Percentiles rank a stretch among this genome's conserved stretches.
Evolutionary conservation across 1,140 invertebrate genomes (phyloP).

Genomic region (Leptopilina clavipes): DNA sequence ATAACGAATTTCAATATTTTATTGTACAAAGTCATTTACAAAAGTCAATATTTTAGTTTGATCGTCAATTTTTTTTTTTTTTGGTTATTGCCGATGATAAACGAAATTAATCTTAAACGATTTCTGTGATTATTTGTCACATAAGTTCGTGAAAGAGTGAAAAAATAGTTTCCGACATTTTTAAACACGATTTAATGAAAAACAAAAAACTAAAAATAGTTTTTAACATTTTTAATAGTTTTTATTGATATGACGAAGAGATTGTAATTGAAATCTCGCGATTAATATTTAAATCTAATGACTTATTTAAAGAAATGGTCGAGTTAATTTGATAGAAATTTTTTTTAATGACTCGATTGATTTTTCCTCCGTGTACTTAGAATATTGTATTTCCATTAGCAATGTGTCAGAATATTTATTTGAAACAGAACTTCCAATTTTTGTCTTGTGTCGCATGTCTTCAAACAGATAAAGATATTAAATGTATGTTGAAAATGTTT

Average conservation of each 20-base stretch:
- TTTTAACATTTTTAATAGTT: too few species aligned
- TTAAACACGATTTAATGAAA: too few species aligned
- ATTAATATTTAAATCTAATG: too few species aligned
- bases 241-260: too few species aligned
- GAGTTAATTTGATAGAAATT: not conserved
- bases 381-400: not conserved
- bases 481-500: not conserved
- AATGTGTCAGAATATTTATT: not conserved
- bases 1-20: conserved; percentile 18
- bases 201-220: too few species aligned
- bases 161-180: too few species aligned
- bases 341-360: too few species aligned
- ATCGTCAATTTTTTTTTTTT: not conserved
- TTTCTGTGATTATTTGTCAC: not conserved
- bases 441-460: not conserved
- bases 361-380: conserved; percentile 7
- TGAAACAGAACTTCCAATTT: not conserved
- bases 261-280: too few species aligned
- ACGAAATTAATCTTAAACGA: not conserved
- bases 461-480: not conserved
- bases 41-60: not conserved
- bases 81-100: not conserved
- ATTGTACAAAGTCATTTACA: conserved; percentile 32
- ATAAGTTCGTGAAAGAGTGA: too few species aligned
- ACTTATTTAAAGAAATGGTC: not conserved